These are phyloP conservation scores for Drosophila funebris DNA, from an alignment of 1,140 invertebrate genomes.

Conservation along the genomic window DNA sequence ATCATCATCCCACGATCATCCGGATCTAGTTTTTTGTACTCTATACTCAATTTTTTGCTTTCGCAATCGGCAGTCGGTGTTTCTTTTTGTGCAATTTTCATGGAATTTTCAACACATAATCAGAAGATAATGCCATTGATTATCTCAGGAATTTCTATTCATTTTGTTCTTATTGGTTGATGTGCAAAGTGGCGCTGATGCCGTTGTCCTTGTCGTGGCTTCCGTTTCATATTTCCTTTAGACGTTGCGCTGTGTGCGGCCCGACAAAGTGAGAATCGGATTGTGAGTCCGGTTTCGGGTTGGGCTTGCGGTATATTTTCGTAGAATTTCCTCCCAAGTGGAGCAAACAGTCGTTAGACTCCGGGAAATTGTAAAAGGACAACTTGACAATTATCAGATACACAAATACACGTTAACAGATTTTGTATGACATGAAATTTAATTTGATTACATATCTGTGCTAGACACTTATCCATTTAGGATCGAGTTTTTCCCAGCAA, in stretches of 20 bases:
- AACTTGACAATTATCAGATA: conserved; percentile 15
- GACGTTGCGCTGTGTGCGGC: conserved; percentile 56
- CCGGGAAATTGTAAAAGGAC: conserved; percentile 7
- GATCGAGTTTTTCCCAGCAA: conserved; percentile 39
- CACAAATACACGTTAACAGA: conserved; percentile 31
- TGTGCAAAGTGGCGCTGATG: conserved; percentile 54
- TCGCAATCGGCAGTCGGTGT: conserved; percentile 51
- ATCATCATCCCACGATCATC: conserved; percentile 76
- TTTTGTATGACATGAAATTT: conserved; percentile 59
- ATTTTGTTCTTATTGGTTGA: conserved; percentile 16
- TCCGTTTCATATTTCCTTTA: conserved; percentile 65
- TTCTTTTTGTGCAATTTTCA: conserved; percentile 69
- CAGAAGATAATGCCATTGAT: conserved; percentile 74
- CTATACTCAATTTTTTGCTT: conserved; percentile 15
- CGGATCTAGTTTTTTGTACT: conserved; percentile 64
- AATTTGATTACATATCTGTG: conserved; percentile 67
- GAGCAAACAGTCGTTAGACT: conserved; percentile 4
- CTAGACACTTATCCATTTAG: conserved; percentile 27
- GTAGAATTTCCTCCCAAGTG: conserved; percentile 11
- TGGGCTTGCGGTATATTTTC: conserved; percentile 8
- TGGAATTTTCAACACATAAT: conserved; percentile 75
- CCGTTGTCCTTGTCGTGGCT: conserved; percentile 25
- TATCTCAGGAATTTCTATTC: conserved; percentile 76
- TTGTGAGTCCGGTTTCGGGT: conserved; percentile 28
- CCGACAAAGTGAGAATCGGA: conserved; percentile 1